Percentiles rank a stretch among this genome's conserved stretches.
phyloP scores from a whole-genome alignment of 1,140 invertebrate species.

The Eueides isabella region DNA sequence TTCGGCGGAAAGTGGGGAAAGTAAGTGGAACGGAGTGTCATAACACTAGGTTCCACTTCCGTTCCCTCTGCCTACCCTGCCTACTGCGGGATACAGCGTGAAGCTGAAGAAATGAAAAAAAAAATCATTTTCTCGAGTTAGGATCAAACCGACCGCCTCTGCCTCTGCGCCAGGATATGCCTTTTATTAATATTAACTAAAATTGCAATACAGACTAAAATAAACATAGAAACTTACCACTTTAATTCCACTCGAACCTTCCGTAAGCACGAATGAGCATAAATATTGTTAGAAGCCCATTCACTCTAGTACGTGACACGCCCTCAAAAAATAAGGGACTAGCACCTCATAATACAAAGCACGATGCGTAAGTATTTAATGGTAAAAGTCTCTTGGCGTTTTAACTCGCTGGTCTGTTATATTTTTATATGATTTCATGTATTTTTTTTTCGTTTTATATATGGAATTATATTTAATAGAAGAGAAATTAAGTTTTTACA shows the following conservation, averaged over 20 bases:
- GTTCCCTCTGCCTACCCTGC: too few species aligned
- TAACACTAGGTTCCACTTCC: too few species aligned
- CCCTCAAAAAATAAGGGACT: slow-evolving; percentile 10
- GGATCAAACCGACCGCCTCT: too few species aligned
- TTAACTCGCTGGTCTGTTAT: background rate
- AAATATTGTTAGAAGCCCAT: slow-evolving; percentile 22
- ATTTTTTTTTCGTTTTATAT: background rate
- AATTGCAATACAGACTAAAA: background rate
- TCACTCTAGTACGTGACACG: slow-evolving; percentile 10
- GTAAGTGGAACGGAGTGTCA: too few species aligned
- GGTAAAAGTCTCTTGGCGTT: background rate
- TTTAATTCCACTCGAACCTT: slow-evolving; percentile 3
- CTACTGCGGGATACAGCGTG: too few species aligned
- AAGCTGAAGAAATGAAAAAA: too few species aligned
- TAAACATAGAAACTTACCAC: background rate
- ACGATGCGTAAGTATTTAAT: slow-evolving; percentile 19
- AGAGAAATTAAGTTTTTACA: too few species aligned
- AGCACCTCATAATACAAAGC: slow-evolving; percentile 14
- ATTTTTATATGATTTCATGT: background rate
- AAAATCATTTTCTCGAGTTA: too few species aligned
- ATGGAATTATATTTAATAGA: too few species aligned
- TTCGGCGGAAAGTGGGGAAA: too few species aligned
- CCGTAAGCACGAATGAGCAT: slow-evolving; percentile 16
- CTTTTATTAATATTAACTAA: background rate
- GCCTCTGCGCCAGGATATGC: too few species aligned